These are phyloP conservation scores for Tiliqua scincoides DNA, from an alignment of 2,113 vertebrate species.

Conservation along the genomic window DNA sequence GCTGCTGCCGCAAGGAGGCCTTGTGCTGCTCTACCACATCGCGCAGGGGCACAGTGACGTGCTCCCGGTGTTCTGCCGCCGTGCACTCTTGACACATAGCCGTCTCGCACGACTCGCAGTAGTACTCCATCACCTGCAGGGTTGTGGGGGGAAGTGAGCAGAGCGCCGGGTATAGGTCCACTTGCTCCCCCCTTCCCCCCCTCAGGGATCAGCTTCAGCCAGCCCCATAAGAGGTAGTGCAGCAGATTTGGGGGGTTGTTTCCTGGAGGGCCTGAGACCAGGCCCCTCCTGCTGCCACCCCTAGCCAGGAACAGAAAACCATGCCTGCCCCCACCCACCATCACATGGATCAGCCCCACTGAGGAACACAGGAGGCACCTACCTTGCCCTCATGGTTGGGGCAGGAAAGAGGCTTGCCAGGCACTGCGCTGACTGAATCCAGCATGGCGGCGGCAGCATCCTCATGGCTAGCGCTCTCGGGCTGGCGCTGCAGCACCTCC, in stretches of 20 bases:
- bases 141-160: not conserved
- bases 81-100: conserved; percentile 96
- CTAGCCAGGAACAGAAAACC: too few species aligned
- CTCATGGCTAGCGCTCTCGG: conserved; percentile 75
- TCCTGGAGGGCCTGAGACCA: not conserved
- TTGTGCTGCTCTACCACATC: conserved; percentile 96
- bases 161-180: too few species aligned
- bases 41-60: conserved; percentile 88
- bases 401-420: conserved; percentile 88
- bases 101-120: conserved; percentile 96
- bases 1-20: conserved; percentile 88
- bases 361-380: not conserved
- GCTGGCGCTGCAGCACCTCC: conserved; percentile 91
- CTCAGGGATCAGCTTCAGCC: not conserved
- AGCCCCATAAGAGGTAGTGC: too few species aligned
- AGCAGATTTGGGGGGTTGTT: not conserved
- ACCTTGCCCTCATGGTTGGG: conserved; percentile 96
- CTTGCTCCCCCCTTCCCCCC: not conserved
- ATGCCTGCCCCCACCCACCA: not conserved
- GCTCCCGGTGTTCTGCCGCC: conserved; percentile 91
- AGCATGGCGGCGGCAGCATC: conserved; percentile 69
- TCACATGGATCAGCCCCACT: not conserved
- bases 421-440: conserved; percentile 83
- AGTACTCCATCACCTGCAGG: conserved; percentile 94
- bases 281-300: not conserved